phyloP scores from a whole-genome alignment of 2,888 invertebrate species.

The Hirtodrosophila cameraria region DNA sequence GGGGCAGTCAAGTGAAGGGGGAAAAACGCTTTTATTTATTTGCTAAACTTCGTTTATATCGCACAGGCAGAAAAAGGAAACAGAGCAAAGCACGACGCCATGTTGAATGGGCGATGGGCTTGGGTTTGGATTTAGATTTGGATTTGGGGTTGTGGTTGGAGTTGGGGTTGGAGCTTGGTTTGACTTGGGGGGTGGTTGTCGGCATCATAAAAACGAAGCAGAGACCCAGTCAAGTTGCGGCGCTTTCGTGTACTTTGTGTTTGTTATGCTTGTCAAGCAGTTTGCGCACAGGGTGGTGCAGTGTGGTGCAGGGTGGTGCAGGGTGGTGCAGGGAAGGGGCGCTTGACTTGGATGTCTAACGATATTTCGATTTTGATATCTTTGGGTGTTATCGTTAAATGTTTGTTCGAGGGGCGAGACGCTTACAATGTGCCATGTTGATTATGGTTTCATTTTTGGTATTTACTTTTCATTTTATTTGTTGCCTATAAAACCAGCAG shows the following conservation, averaged over 20 bases:
- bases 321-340: not conserved
- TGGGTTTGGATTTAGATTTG: constrained; percentile 22
- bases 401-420: constrained; percentile 39
- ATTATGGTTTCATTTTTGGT: constrained; percentile 73
- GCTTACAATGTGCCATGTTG: constrained; percentile 58
- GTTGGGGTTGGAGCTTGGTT: constrained; percentile 5
- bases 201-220: constrained; percentile 64
- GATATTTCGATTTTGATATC: constrained; percentile 81
- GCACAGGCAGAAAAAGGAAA: constrained; percentile 48
- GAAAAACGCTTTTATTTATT: constrained; percentile 69
- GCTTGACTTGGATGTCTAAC: constrained; percentile 50
- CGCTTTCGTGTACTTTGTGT: constrained; percentile 65
- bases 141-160: constrained; percentile 5
- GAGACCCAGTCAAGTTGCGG: constrained; percentile 51
- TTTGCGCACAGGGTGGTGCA: constrained; percentile 49
- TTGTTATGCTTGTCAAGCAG: constrained; percentile 82
- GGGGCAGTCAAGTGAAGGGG: not conserved
- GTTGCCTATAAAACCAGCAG: constrained; percentile 29
- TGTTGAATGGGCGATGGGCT: constrained; percentile 59
- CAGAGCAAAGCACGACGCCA: constrained; percentile 59
- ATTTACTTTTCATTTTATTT: constrained; percentile 71
- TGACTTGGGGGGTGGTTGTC: constrained; percentile 30
- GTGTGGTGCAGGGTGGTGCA: not conserved
- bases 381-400: constrained; percentile 80
- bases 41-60: constrained; percentile 75